Evolutionary conservation across 2,113 vertebrate genomes (phyloP), one percentile per base, ranked within the genome.

Genomic region (Vulpes lagopus): DNA sequence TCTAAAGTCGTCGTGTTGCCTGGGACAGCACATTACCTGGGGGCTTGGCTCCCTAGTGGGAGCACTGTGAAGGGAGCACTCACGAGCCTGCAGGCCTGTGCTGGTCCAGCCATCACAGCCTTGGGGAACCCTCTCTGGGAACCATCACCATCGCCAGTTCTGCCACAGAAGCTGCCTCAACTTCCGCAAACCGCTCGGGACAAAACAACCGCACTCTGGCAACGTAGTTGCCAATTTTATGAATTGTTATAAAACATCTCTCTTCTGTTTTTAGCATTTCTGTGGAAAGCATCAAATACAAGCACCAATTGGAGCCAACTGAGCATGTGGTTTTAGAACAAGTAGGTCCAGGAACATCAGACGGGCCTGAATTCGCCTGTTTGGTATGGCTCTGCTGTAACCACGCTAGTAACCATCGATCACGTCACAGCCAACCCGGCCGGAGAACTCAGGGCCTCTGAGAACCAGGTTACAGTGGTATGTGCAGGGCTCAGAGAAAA

Each of bases 211-310:
- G 20, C 0, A 25, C 30, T 60, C 64, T 94, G 90, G 67, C 51
- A 38, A 27, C 0, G 3, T 0, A 35, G 27, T 11, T 65, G 96
- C 94, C 94, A 97, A 95, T 88, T 95, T 91, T 43, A 87, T 4
- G 43, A 74, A 95, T 62, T 97, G 97, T 97, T 98, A 92, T 87
- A 64, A 96, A 97, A 98, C 95, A 98, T 83, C 79, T 65, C 96
- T 97, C 59, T 16, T 84, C 92, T 96, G 95, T 92, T 89, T 97
- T 78, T 95, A 95, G 90, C 84, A 96, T 96, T 94, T 96, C 57
- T 88, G 64, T 8, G 35, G 76, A 97, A 97, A 88, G 51, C 97
- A 95, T 87, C 95, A 76, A 93, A 89, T 51, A 82, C 57, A 95
- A 94, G 84, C 57, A 22, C 51, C n/a, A 11, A n/a, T 5, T 11